Conservation (phyloP, 2,113 vertebrate genomes). For the Apaloderma vittatum region DNA sequence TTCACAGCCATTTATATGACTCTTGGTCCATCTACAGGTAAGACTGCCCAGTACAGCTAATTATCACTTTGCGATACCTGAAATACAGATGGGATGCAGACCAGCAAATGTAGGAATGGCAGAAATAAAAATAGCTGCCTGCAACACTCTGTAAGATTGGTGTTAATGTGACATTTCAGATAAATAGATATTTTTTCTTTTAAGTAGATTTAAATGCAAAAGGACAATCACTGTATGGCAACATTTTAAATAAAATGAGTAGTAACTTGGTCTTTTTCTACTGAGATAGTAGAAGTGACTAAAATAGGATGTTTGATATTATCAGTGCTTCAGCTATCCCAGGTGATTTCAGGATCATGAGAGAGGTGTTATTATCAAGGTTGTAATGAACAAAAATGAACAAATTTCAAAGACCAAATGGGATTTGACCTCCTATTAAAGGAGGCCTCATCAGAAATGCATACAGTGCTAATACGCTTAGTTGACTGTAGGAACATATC, state of each 20-base stretch:
- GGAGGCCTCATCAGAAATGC: background rate
- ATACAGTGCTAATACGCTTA: background rate
- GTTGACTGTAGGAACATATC: background rate
- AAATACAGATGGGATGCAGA: background rate
- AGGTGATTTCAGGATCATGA: background rate
- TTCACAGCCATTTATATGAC: background rate
- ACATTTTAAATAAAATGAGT: background rate
- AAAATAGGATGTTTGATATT: background rate
- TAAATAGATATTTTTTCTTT: background rate
- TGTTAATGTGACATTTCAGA: background rate
- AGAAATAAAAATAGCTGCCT: background rate
- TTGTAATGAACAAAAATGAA: background rate
- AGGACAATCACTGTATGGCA: accelerated
- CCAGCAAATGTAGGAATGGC: background rate
- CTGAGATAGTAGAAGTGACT: background rate
- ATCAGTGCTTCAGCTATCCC: background rate
- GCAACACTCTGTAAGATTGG: background rate
- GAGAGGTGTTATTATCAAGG: background rate
- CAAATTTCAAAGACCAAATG: background rate
- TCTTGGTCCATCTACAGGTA: background rate
- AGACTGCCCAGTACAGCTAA: background rate
- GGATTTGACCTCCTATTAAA: background rate
- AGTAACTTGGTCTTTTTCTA: background rate
- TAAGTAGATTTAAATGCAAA: background rate
- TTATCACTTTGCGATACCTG: background rate